Base-by-base conservation (phyloP, 2,797 vertebrate genomes). In the Acanthiza pusilla region DNA sequence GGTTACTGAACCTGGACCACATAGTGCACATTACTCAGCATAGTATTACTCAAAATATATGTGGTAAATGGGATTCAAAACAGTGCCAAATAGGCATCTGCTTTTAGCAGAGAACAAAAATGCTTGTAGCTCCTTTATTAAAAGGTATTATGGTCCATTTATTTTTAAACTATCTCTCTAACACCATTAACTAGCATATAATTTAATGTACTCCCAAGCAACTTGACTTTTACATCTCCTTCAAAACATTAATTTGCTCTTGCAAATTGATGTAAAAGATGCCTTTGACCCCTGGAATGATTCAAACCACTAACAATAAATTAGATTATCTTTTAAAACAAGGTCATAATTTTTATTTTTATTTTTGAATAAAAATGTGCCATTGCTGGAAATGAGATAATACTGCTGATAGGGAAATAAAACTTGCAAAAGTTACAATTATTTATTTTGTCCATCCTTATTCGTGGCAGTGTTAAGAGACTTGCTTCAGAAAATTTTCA, bases 41-140 rank as follows among this genome's bases (percentile, higher is more conserved):
- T 95, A 97, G 97, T 98, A 99, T 99, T 99, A 98, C 99, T 99
- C 98, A 99, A 99, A 98, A 98, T 98, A 98, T 98, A 98, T 97
- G 97, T 97, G 97, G 98, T 91, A 97, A 98, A 98, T 97, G 97
- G 96, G 96, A 98, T 98, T 98, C 97, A 97, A 98, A 98, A 97
- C 82, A 97, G 94, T 97, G 96, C 96, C 97, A 98, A 97, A 96
- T 86, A 97, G 81, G 89, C 97, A 98, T 97, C 95, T 98, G 96
- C 96, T 97, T 97, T 98, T 97, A 98, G 96, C 94, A 97, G 96
- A 96, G 97, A 98, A 98, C 97, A 97, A 97, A 98, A 98, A 97
- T 93, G 89, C 89, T 95, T 96, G 96, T 97, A 95, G 77, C 61
- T 97, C 73, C 73, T 97, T 97, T 98, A 97, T 97, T 97, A 97